A percentile compares a stretch with the other conserved stretches of the same genome.
These are phyloP conservation scores for Glyptemys insculpta DNA, from an alignment of 2,797 vertebrate genomes.

Conservation along the genomic window DNA sequence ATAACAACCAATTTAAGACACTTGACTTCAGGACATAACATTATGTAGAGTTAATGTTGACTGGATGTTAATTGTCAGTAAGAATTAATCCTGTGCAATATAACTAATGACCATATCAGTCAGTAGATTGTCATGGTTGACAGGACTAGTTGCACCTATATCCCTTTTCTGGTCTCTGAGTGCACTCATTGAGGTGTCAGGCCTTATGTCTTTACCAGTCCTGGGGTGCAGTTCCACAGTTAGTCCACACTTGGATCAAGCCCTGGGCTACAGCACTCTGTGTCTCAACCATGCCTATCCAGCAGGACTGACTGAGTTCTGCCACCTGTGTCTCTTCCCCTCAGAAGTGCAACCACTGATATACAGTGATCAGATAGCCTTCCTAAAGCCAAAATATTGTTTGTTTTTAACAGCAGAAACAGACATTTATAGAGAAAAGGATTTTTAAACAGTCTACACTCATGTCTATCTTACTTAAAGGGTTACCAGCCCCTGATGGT, in stretches of 20 bases:
- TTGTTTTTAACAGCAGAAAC: not conserved
- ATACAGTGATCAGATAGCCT: not conserved
- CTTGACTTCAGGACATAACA: not conserved
- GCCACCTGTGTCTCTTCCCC: not conserved
- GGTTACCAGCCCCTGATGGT: not conserved
- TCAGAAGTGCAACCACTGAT: not conserved
- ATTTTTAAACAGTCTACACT: not conserved
- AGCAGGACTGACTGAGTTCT: not conserved
- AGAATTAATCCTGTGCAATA: not conserved
- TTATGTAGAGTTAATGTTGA: conserved; percentile 1
- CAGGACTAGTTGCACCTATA: not conserved
- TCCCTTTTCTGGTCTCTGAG: not conserved
- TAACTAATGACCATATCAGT: not conserved
- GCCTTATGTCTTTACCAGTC: not conserved
- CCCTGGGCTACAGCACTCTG: not conserved
- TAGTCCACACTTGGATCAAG: not conserved
- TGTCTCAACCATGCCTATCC: not conserved
- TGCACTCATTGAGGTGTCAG: not conserved
- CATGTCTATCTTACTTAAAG: not conserved
- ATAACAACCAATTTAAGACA: not conserved
- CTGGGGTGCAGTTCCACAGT: not conserved
- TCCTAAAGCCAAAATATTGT: not conserved
- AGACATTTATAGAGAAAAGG: not conserved
- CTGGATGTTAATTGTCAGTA: conserved; percentile 6
- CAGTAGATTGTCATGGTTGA: not conserved